Percentiles rank a stretch among this genome's conserved stretches.
These are phyloP conservation scores for Zootermopsis nevadensis DNA, from an alignment of 2,888 invertebrate genomes.

Conservation along the genomic window DNA sequence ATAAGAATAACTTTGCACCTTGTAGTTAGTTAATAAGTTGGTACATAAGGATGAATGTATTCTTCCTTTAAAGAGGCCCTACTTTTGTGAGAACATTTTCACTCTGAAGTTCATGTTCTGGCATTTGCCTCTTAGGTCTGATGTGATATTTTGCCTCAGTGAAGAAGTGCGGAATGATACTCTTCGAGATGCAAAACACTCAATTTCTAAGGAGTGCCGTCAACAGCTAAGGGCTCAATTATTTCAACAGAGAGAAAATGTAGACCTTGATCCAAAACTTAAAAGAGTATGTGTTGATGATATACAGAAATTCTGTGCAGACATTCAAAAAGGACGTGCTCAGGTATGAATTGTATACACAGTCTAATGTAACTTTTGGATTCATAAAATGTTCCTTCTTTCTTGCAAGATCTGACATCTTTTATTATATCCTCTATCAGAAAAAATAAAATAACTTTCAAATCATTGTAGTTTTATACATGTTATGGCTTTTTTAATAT, in stretches of 20 bases:
- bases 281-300: conserved; percentile 85
- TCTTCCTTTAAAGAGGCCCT: no score
- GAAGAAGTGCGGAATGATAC: conserved; percentile 92
- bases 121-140: conserved; percentile 60
- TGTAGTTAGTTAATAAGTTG: no score
- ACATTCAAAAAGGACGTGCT: conserved; percentile 74
- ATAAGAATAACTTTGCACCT: no score
- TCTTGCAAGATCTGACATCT: no score
- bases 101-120: no score
- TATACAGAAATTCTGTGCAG: conserved; percentile 77
- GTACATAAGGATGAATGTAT: no score
- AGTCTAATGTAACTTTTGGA: conserved; percentile 12
- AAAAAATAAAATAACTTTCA: no score
- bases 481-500: no score
- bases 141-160: conserved; percentile 89
- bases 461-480: no score
- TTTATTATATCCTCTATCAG: no score
- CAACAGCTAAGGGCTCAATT: conserved; percentile 92
- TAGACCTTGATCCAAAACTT: conserved; percentile 85
- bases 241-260: conserved; percentile 91
- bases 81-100: no score
- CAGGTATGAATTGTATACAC: conserved; percentile 61
- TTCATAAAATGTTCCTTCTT: no score
- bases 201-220: conserved; percentile 88
- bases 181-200: conserved; percentile 77